Evolutionary conservation across 2,113 vertebrate genomes (phyloP).

Genomic region (Myotis davidii): DNA sequence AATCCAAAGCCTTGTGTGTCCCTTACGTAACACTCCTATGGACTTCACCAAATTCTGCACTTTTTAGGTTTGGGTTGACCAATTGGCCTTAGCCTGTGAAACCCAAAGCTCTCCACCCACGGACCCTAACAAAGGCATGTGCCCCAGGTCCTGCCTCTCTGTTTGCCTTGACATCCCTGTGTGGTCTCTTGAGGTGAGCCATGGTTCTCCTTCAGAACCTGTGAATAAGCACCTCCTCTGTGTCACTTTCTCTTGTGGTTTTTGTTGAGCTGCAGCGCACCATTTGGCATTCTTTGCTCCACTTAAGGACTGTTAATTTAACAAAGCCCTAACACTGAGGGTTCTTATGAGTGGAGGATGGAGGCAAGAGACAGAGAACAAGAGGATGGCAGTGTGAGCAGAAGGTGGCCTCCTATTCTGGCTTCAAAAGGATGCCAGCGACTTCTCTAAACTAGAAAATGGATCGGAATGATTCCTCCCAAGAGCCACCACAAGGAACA

Average conservation of each 20-base stretch:
- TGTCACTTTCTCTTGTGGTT: neutral
- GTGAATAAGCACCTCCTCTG: neutral
- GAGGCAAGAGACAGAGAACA: neutral
- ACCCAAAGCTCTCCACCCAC: neutral
- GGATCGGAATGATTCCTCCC: neutral
- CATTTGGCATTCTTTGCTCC: neutral
- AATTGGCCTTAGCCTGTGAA: neutral
- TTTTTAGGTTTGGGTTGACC: neutral
- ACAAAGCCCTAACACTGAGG: neutral
- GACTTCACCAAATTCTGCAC: neutral
- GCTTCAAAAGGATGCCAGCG: neutral
- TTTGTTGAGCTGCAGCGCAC: neutral
- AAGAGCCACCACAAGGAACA: neutral
- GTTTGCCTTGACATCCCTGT: neutral
- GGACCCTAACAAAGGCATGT: neutral
- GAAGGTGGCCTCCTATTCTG: rapidly evolving
- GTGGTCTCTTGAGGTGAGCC: too few species aligned
- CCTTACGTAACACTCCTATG: neutral
- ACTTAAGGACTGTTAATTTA: neutral
- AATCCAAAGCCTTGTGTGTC: neutral
- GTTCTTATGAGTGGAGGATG: neutral
- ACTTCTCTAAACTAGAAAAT: neutral
- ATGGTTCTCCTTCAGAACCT: neutral
- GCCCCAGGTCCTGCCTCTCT: neutral
- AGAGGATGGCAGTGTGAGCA: neutral